phyloP scores from a whole-genome alignment of 2,797 vertebrate genomes.

The Aphelocoma californica region DNA sequence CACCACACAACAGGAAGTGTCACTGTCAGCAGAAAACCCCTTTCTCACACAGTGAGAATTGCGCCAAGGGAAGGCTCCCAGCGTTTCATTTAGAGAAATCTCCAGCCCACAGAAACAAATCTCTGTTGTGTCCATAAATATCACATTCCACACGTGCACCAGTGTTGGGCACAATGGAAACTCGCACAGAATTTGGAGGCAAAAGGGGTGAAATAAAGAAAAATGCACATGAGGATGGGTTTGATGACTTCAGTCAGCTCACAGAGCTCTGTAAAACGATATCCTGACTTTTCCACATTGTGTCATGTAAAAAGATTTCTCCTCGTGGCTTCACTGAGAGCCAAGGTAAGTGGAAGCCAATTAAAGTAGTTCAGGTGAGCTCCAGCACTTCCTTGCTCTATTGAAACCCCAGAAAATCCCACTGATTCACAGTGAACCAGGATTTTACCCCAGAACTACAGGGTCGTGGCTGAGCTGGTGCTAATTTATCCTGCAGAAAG shows the following conservation, averaged over 20 bases:
- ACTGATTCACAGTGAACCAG: neutral
- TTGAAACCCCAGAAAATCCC: neutral
- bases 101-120: neutral
- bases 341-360: neutral
- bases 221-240: neutral
- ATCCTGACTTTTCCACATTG: neutral
- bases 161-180: neutral
- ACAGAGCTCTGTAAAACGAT: neutral
- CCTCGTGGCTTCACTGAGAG: neutral
- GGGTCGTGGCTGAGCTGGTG: neutral
- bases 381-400: neutral
- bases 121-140: neutral
- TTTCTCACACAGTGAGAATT: neutral
- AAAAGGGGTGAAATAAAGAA: neutral
- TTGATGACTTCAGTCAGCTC: neutral
- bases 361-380: neutral
- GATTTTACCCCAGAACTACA: neutral
- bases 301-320: neutral
- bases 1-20: neutral
- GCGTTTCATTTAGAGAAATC: neutral
- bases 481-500: neutral
- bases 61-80: neutral
- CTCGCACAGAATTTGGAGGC: neutral
- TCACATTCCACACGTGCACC: neutral
- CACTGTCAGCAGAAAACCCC: neutral